phyloP scores from a whole-genome alignment of 2,888 invertebrate genomes.

The Onchidella celtica region DNA sequence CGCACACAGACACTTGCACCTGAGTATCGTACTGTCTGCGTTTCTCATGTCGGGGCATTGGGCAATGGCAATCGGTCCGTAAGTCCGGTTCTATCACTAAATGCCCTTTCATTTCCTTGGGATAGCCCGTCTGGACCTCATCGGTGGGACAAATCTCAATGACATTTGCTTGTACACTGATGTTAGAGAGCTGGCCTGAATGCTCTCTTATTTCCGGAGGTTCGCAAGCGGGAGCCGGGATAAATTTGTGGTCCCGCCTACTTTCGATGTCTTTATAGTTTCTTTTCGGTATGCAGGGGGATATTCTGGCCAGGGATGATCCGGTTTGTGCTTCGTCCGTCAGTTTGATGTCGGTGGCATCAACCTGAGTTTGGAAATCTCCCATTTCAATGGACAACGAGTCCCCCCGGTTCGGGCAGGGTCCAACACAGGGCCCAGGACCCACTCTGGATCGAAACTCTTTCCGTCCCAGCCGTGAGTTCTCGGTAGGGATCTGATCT shows the following conservation, averaged over 20 bases:
- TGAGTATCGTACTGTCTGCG: neutral
- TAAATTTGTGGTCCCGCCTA: neutral
- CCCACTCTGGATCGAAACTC: neutral
- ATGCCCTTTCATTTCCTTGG: neutral
- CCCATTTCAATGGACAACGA: neutral
- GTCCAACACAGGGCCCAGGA: neutral
- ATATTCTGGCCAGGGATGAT: neutral
- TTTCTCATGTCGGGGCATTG: neutral
- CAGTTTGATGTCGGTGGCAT: constrained; percentile 14
- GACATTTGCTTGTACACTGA: too few species aligned
- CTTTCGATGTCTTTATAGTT: neutral
- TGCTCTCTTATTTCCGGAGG: neutral
- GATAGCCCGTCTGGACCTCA: neutral
- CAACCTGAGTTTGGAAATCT: neutral
- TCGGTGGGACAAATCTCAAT: neutral
- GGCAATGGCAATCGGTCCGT: neutral
- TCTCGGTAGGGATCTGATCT: neutral
- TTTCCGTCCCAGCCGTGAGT: neutral
- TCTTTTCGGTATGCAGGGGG: neutral
- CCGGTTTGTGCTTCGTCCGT: neutral
- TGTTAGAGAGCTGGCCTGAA: neutral
- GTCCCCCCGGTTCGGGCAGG: neutral
- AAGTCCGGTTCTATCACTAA: neutral
- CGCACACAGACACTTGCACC: neutral
- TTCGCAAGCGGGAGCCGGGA: too few species aligned